Conservation (phyloP, 2,888 invertebrate genomes). For the Pristionchus arcanus region DNA sequence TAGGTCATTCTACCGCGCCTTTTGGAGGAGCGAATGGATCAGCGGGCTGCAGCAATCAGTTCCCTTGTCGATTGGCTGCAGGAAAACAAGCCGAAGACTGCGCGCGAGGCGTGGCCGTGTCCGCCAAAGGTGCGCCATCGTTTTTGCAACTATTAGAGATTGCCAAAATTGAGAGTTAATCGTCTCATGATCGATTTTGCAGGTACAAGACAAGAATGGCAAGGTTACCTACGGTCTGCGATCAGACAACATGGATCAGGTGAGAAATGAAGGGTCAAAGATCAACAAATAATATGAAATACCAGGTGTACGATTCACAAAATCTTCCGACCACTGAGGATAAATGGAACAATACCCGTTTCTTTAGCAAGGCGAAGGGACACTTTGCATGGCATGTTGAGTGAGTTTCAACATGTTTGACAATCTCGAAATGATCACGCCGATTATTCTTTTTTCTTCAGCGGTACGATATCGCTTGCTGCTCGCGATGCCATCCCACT, state of each 20-base stretch:
- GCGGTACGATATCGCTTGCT: slow-evolving; percentile 15
- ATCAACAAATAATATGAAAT: not conserved
- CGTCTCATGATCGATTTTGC: not conserved
- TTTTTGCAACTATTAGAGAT: no score
- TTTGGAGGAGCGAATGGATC: slow-evolving; percentile 59
- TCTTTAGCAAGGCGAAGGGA: slow-evolving; percentile 60
- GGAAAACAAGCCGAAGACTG: slow-evolving; percentile 64
- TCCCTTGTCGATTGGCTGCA: slow-evolving; percentile 62
- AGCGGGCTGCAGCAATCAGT: slow-evolving; percentile 60
- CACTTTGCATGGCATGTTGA: slow-evolving; percentile 61
- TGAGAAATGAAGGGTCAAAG: not conserved
- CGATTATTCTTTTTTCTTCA: not conserved
- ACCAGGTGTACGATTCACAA: slow-evolving; percentile 62
- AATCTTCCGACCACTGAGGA: slow-evolving; percentile 62
- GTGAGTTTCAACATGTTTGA: slow-evolving; percentile 26
- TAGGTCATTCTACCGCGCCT: slow-evolving; percentile 59
- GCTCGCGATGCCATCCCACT: not conserved
- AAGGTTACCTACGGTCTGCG: slow-evolving; percentile 29
- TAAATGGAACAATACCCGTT: slow-evolving; percentile 63
- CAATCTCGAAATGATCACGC: not conserved
- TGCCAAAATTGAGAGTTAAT: not conserved
- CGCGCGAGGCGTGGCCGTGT: slow-evolving; percentile 56
- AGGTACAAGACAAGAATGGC: not conserved
- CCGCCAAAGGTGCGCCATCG: slow-evolving; percentile 58
- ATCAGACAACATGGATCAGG: slow-evolving; percentile 44